Base-by-base conservation (phyloP, 2,113 vertebrate genomes). In the Engraulis encrasicolus region DNA sequence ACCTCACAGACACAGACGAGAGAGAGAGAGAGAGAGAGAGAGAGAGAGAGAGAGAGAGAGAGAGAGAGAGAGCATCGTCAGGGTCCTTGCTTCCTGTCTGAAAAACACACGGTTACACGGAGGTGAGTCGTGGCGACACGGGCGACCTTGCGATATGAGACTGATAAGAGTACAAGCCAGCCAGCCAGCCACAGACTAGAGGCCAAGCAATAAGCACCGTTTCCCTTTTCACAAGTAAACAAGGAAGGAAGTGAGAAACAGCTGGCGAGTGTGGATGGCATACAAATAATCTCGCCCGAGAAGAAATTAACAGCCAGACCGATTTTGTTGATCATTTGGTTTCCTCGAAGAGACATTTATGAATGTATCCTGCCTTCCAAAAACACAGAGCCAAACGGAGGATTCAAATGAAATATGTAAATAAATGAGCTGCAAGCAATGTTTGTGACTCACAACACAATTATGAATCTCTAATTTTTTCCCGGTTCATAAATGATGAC, bases 1-100 rank as follows among this genome's bases (percentile, higher is more conserved):
- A 52, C 85, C 91, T 89, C 83, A 81, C 27, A 34, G 19, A 54
- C n/a, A 74, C 58, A 66, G 58, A 66, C 58, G 23, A n/a, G n/a
- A n/a, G n/a, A n/a, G n/a, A n/a, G n/a, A n/a, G n/a, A n/a, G n/a
- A n/a, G n/a, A n/a, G n/a, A n/a, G n/a, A n/a, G n/a, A n/a, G n/a
- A n/a, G n/a, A n/a, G n/a, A n/a, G n/a, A n/a, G n/a, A n/a, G n/a
- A n/a, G n/a, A n/a, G n/a, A n/a, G n/a, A n/a, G n/a, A n/a, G n/a
- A n/a, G n/a, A n/a, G 34, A 31, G 31, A 12, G 15, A 74, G 31
- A 15, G 66, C 31, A 36, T 14, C 14, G n/a, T n/a, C n/a, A n/a
- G 31, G 66, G 61, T 23, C 9, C 52, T 9, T 2, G 5, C 54
- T 1, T 1, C 58, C 58, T 23, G n/a, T n/a, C 23, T 66, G 58